Evolutionary conservation across 2,888 invertebrate species (phyloP).

Genomic region (Coelopa pilipes): DNA sequence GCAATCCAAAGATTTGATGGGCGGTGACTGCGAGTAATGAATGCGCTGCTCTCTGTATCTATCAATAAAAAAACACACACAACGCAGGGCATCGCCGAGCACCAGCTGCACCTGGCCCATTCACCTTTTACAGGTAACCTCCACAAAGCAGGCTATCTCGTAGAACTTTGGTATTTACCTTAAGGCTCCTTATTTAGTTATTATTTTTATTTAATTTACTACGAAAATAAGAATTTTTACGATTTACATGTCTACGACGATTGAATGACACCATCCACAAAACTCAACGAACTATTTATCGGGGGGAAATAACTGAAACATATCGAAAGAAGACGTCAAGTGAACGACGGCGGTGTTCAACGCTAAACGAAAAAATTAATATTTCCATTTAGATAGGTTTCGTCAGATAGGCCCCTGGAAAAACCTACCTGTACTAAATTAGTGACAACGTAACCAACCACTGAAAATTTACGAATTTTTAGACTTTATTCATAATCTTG

Average conservation of each 20-base stretch:
- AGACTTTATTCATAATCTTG: no score
- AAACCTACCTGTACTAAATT: no score
- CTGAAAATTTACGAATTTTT: no score
- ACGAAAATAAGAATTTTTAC: background rate
- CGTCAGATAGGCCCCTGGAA: no score
- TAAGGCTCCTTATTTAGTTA: background rate
- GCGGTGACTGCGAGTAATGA: constrained; percentile 12
- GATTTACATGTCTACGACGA: constrained; percentile 20
- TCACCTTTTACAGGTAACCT: background rate
- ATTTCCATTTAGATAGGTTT: no score
- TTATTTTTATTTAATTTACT: background rate
- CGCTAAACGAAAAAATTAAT: no score
- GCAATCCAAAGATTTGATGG: background rate
- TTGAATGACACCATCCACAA: background rate
- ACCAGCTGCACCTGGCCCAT: background rate
- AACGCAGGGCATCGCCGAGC: background rate
- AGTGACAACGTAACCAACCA: no score
- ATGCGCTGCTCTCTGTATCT: constrained; percentile 14
- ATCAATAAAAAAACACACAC: background rate
- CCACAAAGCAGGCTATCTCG: background rate
- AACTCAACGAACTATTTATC: no score
- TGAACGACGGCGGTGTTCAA: no score
- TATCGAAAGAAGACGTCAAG: no score
- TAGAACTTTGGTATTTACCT: background rate
- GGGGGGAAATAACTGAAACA: no score